Evolutionary conservation across 1,140 invertebrate genomes (phyloP).

Genomic region (Mercenaria mercenaria): DNA sequence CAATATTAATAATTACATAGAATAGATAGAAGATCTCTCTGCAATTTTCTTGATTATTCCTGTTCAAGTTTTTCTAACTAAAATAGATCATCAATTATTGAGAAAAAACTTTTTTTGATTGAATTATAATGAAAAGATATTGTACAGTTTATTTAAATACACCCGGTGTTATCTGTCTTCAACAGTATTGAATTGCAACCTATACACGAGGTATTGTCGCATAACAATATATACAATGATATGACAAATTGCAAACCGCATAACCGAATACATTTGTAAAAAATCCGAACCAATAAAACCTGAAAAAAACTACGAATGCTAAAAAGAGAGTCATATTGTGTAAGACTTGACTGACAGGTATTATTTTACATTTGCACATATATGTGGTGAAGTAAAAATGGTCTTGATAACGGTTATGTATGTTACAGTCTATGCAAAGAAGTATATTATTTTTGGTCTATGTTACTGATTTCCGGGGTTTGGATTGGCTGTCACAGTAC

Average conservation of each 20-base stretch:
- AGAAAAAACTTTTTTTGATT: not conserved
- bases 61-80: not conserved
- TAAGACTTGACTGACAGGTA: too few relatives aligned
- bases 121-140: not conserved
- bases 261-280: not conserved
- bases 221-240: not conserved
- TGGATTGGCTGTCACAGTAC: too few relatives aligned
- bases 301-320: too few relatives aligned
- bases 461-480: too few relatives aligned
- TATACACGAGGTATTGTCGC: not conserved
- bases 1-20: not conserved
- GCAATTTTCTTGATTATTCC: not conserved
- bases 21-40: not conserved
- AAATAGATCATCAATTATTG: not conserved
- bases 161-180: not conserved
- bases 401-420: too few relatives aligned
- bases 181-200: not conserved
- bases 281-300: too few relatives aligned
- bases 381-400: too few relatives aligned
- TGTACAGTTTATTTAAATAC: not conserved
- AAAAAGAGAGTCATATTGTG: too few relatives aligned
- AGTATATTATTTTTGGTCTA: too few relatives aligned
- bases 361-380: too few relatives aligned
- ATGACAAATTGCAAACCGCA: not conserved
- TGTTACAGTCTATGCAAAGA: too few relatives aligned